A percentile compares a stretch with the other conserved stretches of the same genome.
Evolutionary conservation across 2,113 vertebrate genomes (phyloP).

Genomic region (Sminthopsis crassicaudata): DNA sequence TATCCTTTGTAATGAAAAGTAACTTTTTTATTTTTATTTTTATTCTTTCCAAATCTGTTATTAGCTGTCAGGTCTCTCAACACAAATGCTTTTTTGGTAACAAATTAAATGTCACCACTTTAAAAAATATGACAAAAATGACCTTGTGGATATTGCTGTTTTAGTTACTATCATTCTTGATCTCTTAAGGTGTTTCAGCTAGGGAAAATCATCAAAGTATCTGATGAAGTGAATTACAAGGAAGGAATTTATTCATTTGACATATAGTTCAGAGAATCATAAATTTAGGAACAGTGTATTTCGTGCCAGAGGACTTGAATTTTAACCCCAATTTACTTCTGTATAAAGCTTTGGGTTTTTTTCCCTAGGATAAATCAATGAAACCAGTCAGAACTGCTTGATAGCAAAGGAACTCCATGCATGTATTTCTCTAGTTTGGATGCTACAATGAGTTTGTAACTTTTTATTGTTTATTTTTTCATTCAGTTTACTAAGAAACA

Average conservation of each 20-base stretch:
- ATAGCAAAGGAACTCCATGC: neutral
- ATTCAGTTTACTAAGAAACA: neutral
- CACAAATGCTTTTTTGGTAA: constrained; percentile 7
- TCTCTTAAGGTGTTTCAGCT: neutral
- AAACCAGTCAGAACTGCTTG: neutral
- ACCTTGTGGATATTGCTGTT: neutral
- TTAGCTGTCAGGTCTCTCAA: constrained; percentile 12
- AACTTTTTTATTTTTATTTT: neutral
- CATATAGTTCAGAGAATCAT: neutral
- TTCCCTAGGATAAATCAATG: neutral
- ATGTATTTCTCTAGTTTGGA: neutral
- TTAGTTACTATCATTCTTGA: neutral
- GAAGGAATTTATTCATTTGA: neutral
- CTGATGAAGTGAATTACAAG: neutral
- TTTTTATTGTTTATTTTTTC: neutral
- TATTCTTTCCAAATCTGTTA: constrained; percentile 43
- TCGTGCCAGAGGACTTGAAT: neutral
- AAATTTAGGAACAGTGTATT: neutral
- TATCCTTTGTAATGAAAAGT: constrained; percentile 13
- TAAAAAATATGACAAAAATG: constrained; percentile 42
- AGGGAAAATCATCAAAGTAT: neutral
- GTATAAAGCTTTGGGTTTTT: neutral
- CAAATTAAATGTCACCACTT: constrained; percentile 25
- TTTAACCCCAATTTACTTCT: neutral
- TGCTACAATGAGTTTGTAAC: neutral